These are phyloP conservation scores for Danionella dracula DNA, from an alignment of 2,797 vertebrate species.

Conservation along the genomic window DNA sequence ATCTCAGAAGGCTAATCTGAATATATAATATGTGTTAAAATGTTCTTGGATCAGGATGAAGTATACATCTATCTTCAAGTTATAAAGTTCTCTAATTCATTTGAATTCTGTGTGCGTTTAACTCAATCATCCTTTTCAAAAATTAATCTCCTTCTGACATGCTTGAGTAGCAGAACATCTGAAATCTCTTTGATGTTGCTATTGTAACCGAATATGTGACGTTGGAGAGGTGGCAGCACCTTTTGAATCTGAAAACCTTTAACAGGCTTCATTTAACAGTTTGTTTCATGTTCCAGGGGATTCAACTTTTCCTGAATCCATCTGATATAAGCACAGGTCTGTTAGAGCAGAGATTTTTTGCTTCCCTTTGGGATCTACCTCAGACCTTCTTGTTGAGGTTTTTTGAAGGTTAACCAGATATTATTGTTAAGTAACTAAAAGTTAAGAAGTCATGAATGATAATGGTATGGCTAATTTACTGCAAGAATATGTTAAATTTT, in stretches of 20 bases:
- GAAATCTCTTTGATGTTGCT: background rate
- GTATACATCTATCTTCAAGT: background rate
- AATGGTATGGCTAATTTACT: too few species aligned
- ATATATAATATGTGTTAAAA: too few species aligned
- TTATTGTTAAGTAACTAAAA: background rate
- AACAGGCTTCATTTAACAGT: background rate
- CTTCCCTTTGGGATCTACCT: background rate
- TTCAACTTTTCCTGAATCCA: background rate
- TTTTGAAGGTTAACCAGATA: background rate
- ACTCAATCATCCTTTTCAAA: background rate
- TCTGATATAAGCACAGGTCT: background rate
- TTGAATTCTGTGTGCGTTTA: background rate
- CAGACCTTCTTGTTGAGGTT: background rate
- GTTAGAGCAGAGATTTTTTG: background rate
- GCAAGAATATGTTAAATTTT: too few species aligned
- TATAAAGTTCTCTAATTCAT: background rate
- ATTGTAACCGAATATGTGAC: background rate
- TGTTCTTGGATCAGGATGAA: background rate
- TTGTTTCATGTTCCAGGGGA: conserved; percentile 5
- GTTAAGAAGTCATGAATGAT: background rate
- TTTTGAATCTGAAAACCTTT: background rate
- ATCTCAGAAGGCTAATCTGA: too few species aligned
- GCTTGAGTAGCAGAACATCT: background rate
- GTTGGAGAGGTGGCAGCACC: background rate
- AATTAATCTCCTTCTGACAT: background rate